Conservation (phyloP, 2,797 vertebrate species). For the Clarias platycephalus region DNA sequence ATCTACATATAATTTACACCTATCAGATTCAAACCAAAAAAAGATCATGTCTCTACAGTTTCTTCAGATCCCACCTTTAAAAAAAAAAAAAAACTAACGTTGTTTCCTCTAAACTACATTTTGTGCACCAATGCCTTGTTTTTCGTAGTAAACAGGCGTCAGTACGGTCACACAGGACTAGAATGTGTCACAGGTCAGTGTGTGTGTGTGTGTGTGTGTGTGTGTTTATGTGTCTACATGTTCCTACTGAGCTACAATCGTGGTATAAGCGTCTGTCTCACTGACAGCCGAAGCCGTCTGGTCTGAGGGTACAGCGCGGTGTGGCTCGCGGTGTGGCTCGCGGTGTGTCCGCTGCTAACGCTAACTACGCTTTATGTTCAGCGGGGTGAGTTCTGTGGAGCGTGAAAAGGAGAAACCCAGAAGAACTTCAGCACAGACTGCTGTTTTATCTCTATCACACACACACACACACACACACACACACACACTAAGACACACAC, state of each 20-base stretch:
- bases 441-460: conserved; percentile 6
- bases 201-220: not conserved
- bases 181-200: not conserved
- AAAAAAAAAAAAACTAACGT: not conserved
- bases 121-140: not conserved
- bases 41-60: not conserved
- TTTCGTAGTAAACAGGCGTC: not conserved
- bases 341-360: not conserved
- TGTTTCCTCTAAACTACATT: not conserved
- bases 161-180: not conserved
- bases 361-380: not conserved
- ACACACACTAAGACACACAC: not conserved
- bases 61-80: not conserved
- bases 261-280: not conserved
- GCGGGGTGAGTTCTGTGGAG: not conserved
- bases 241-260: not conserved
- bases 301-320: not conserved
- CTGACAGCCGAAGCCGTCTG: conserved; percentile 7
- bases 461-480: conserved; percentile 18
- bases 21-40: not conserved
- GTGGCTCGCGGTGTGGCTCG: not conserved
- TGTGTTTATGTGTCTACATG: not conserved
- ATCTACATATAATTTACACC: not conserved
- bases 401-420: not conserved
- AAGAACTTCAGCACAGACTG: not conserved